These are phyloP conservation scores for Sinocyclocheilus grahami DNA, from an alignment of 2,113 vertebrate species.

Conservation along the genomic window DNA sequence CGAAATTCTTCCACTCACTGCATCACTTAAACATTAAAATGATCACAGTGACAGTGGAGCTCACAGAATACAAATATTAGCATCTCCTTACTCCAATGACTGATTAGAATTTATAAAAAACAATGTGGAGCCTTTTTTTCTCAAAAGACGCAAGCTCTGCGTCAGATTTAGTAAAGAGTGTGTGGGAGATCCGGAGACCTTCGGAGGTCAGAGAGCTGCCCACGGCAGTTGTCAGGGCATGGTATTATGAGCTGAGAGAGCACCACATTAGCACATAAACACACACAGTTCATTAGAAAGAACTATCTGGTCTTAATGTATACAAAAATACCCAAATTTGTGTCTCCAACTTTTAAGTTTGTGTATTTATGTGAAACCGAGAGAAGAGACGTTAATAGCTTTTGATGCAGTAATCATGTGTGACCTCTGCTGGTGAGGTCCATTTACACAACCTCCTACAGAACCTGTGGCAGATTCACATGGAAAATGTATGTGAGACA, in stretches of 20 bases:
- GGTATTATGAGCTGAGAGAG: not conserved
- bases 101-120: not conserved
- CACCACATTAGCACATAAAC: not conserved
- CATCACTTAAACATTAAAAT: constrained; percentile 9
- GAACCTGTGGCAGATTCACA: not conserved
- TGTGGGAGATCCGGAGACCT: constrained; percentile 2
- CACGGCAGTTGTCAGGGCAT: constrained; percentile 38
- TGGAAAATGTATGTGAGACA: not conserved
- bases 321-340: not conserved
- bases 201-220: constrained; percentile 31
- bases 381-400: not conserved
- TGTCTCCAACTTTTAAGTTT: not conserved
- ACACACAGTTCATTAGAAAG: not conserved
- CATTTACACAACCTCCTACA: not conserved
- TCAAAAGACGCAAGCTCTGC: not conserved
- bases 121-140: not conserved
- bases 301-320: not conserved
- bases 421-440: constrained; percentile 58
- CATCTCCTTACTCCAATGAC: not conserved
- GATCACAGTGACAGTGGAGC: not conserved
- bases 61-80: not conserved
- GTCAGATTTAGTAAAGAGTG: not conserved
- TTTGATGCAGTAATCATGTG: constrained; percentile 41
- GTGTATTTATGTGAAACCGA: not conserved
- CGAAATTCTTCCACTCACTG: not conserved